Percentiles rank a stretch among this genome's conserved stretches.
These are phyloP conservation scores for Yoshiicerus persimilis DNA, from an alignment of 1,140 invertebrate genomes.

Conservation along the genomic window DNA sequence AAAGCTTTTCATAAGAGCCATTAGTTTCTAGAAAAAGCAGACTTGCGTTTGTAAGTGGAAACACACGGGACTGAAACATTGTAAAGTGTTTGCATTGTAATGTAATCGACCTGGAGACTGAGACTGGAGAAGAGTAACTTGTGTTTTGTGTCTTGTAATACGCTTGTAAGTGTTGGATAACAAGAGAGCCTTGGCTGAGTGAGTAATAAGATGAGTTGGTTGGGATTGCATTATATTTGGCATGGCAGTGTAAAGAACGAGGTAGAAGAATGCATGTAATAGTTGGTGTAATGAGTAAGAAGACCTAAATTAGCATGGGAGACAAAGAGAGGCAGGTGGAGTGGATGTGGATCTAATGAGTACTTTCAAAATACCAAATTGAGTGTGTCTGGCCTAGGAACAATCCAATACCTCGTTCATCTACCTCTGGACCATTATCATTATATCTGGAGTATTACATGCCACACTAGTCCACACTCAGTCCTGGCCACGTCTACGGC, in stretches of 20 bases:
- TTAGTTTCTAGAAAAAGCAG: not conserved
- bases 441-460: no score
- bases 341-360: conserved; percentile 42
- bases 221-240: not conserved
- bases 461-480: no score
- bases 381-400: conserved; percentile 19
- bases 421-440: no score
- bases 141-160: not conserved
- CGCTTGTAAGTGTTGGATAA: not conserved
- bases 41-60: not conserved
- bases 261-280: conserved; percentile 39
- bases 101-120: no score
- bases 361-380: conserved; percentile 36
- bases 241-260: conserved; percentile 23
- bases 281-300: conserved; percentile 33
- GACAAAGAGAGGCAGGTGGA: conserved; percentile 40
- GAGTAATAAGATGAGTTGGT: not conserved
- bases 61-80: no score
- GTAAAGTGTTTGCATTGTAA: no score
- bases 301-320: conserved; percentile 42
- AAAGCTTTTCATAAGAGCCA: no score
- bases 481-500: no score
- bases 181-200: not conserved
- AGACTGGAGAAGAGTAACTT: not conserved
- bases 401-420: not conserved